Conservation (phyloP, 2,113 vertebrate genomes). For the Irena cyanogastra region DNA sequence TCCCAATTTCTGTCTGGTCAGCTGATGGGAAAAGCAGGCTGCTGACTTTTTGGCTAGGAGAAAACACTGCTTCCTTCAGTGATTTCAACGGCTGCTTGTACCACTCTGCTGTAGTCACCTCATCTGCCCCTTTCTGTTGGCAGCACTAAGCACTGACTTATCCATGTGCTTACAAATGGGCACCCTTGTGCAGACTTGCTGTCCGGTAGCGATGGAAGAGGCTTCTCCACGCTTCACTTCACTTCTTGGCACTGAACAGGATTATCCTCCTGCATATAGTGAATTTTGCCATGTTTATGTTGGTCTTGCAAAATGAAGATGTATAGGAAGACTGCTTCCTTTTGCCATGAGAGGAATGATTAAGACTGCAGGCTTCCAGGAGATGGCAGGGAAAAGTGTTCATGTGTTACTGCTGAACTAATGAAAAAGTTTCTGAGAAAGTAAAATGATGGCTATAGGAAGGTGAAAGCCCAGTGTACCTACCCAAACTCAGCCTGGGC, state of each 20-base stretch:
- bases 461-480: not conserved
- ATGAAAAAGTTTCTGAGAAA: not conserved
- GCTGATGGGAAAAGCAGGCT: slow-evolving; percentile 12
- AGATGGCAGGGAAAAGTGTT: not conserved
- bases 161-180: slow-evolving; percentile 1
- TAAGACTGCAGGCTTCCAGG: not conserved
- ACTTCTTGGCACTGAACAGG: not conserved
- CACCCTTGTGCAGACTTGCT: not conserved
- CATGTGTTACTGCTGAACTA: not conserved
- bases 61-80: slow-evolving; percentile 22
- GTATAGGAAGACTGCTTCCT: not conserved
- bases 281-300: not conserved
- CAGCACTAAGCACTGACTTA: not conserved
- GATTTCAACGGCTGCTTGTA: not conserved
- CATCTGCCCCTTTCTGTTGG: slow-evolving; percentile 17
- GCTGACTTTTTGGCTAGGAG: not conserved
- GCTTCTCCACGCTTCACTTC: not conserved
- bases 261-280: not conserved
- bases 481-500: not conserved
- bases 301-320: not conserved
- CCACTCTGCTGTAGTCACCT: not conserved
- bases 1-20: not conserved
- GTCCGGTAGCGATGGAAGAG: not conserved
- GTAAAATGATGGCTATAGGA: not conserved
- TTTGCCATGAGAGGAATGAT: not conserved